Evolutionary conservation across 2,888 invertebrate genomes (phyloP), one percentile per base, ranked within the genome.

Genomic region (Agrochola lota): DNA sequence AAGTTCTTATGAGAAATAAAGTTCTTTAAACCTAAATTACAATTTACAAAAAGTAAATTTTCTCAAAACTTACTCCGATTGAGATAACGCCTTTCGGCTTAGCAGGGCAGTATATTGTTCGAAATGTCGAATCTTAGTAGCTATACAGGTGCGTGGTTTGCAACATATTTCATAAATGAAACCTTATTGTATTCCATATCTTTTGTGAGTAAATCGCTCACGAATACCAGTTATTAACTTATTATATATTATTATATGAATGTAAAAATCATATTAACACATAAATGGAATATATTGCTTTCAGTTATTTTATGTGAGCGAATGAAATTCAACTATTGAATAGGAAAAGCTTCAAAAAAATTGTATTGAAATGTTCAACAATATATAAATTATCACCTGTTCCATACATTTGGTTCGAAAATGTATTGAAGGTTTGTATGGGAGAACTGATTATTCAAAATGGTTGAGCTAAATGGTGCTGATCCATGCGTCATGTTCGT

Each of bases 181-280:
- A 46, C 26, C 26, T 30, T 40, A 67, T 55, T 67, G 35, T 49
- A 80, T 80, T 46, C 55, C 46, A 35, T 55, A 35, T 30, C 9
- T 55, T 73, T 80, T 46, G 46, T 79, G 17, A 80, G 55, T 67
- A 67, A 81, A 73, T 60, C 55, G 20, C 35, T 73, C 20, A 80
- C 23, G 35, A 80, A 72, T 43, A 35, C n/a, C 59, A 43, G 30
- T 55, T 4, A 66, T 71, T 43, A 43, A 43, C 9, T 43, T 59
- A 64, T 66, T 35, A 17, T 43, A 11, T 43, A 11, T n/a, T 35
- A 43, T 15, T n/a, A 26, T n/a, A 55, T 12, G 23, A 46, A 80
- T 60, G 26, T 60, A 23, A 59, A 43, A 80, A 66, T 35, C 3
- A 46, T 46, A 40, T 73, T 80, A 46, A 66, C 66, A 66, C 46